Evolutionary conservation across 2,797 vertebrate genomes (phyloP).

Genomic region (Phoxinus dragarum): DNA sequence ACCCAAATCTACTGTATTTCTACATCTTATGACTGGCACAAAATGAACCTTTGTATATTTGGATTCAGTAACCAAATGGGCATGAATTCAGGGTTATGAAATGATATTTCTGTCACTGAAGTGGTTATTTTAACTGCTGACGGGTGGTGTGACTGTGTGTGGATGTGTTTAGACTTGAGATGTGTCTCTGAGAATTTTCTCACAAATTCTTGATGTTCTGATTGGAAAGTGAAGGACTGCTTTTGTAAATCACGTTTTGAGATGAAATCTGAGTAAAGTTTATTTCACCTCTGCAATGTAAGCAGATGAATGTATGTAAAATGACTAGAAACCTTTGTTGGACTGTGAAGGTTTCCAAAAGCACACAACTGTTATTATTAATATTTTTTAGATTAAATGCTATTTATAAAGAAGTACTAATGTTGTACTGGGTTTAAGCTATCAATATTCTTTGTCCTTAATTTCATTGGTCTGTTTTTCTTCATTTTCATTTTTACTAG

Average conservation of each 20-base stretch:
- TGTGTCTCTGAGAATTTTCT: conserved; percentile 11
- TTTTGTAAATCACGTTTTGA: conserved; percentile 34
- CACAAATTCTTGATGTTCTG: conserved; percentile 35
- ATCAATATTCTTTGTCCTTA: neutral
- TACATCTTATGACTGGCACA: conserved; percentile 33
- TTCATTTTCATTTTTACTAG: neutral
- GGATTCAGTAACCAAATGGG: conserved; percentile 6
- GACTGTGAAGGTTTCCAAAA: conserved; percentile 69
- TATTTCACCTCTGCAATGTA: conserved; percentile 36
- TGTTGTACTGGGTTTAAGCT: neutral
- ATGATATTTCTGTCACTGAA: conserved; percentile 8
- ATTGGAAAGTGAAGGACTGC: conserved; percentile 21
- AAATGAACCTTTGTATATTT: conserved; percentile 14
- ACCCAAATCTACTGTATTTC: conserved; percentile 19
- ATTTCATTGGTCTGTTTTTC: neutral
- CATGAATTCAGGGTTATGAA: conserved; percentile 11
- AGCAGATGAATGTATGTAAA: conserved; percentile 64
- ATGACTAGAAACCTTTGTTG: conserved; percentile 63
- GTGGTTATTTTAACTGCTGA: conserved; percentile 8
- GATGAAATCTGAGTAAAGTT: conserved; percentile 20
- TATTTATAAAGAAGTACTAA: conserved; percentile 63
- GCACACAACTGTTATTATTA: conserved; percentile 64
- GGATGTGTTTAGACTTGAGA: neutral
- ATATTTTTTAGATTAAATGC: conserved; percentile 74
- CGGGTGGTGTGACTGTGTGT: conserved; percentile 28